Conservation (phyloP, 2,797 vertebrate species). For the Megaceryle alcyon region DNA sequence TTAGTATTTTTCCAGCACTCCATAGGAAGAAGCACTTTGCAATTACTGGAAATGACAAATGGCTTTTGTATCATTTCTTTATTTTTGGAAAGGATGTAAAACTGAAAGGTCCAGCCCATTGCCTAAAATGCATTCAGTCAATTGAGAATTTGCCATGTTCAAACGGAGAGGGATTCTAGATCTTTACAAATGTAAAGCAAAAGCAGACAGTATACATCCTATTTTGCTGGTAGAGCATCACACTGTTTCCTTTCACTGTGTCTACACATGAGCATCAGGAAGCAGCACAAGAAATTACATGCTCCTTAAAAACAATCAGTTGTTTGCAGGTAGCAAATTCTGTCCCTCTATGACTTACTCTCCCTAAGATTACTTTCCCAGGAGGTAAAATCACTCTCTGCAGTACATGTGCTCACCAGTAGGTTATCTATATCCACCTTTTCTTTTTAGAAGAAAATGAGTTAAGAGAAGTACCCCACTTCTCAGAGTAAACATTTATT, state of each 20-base stretch:
- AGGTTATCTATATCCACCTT: slow-evolving; percentile 16
- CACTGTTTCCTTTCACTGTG: not conserved
- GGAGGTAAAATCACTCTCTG: not conserved
- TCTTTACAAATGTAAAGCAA: not conserved
- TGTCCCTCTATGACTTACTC: not conserved
- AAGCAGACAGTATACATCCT: not conserved
- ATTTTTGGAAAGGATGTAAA: slow-evolving; percentile 42
- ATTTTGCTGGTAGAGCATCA: not conserved
- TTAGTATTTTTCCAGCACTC: slow-evolving; percentile 56
- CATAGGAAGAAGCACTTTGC: slow-evolving; percentile 51
- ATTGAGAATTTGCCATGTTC: not conserved
- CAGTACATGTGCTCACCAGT: not conserved
- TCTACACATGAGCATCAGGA: not conserved
- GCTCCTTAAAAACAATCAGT: not conserved
- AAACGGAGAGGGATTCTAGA: not conserved
- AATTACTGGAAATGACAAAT: slow-evolving; percentile 65
- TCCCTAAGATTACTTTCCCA: slow-evolving; percentile 13
- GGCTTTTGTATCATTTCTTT: slow-evolving; percentile 16
- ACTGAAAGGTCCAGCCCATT: not conserved
- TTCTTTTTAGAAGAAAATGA: not conserved
- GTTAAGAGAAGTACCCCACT: not conserved
- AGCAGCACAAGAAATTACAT: slow-evolving; percentile 30
- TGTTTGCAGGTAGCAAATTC: not conserved
- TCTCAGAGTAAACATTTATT: not conserved
- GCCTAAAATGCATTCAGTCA: not conserved